These are phyloP conservation scores for Heterocephalus glaber DNA, from an alignment of 2,113 vertebrate genomes.

Conservation along the genomic window DNA sequence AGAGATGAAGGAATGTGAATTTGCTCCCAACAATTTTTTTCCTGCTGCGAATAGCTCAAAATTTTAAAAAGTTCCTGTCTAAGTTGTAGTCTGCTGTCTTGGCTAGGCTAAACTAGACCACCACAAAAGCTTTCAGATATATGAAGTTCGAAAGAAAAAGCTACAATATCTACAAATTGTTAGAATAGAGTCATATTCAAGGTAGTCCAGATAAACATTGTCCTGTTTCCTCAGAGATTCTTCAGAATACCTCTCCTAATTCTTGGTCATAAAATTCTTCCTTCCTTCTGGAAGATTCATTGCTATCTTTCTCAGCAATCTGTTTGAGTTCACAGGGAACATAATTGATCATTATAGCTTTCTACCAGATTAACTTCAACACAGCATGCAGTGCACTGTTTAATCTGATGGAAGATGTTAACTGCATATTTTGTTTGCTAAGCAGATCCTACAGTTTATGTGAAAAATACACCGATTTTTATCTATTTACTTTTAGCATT, in stretches of 20 bases:
- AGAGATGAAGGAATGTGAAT: not conserved
- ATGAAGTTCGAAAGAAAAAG: not conserved
- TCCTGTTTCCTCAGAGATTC: not conserved
- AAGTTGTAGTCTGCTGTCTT: not conserved
- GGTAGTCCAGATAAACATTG: not conserved
- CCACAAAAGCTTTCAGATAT: not conserved
- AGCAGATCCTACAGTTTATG: not conserved
- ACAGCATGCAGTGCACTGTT: not conserved
- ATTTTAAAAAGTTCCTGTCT: not conserved
- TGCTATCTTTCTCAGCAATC: not conserved
- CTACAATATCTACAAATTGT: not conserved
- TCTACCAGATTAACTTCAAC: not conserved
- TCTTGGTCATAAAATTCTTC: not conserved
- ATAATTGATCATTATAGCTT: not conserved
- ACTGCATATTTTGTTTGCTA: not conserved
- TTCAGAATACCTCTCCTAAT: not conserved
- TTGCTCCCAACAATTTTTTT: not conserved
- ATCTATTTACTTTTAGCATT: not conserved
- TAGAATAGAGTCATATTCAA: not conserved
- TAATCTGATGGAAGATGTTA: not conserved
- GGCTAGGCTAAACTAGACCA: not conserved
- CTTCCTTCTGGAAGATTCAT: not conserved
- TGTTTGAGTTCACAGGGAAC: not conserved
- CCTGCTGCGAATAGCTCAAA: not conserved
- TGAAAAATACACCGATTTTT: not conserved